These are phyloP conservation scores for Ophion ellenae DNA, from an alignment of 2,888 invertebrate genomes.

Conservation along the genomic window DNA sequence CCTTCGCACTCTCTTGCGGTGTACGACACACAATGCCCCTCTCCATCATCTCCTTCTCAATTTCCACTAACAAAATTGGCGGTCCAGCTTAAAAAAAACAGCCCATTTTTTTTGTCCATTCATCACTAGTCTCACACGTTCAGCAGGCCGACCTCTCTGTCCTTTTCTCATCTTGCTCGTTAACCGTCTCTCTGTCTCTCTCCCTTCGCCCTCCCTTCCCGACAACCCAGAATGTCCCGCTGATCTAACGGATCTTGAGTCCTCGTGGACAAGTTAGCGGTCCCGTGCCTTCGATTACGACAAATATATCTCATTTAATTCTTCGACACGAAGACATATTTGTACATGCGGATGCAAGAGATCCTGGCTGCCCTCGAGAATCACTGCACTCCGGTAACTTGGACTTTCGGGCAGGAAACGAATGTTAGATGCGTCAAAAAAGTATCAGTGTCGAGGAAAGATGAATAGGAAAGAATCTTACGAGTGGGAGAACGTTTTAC, in stretches of 20 bases:
- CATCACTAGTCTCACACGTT: conserved; percentile 46
- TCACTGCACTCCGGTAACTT: background rate
- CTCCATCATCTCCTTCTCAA: conserved; percentile 28
- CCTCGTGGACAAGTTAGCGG: conserved; percentile 68
- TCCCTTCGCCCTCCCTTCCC: conserved; percentile 45
- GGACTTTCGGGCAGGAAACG: no score
- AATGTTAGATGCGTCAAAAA: no score
- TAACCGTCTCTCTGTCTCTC: conserved; percentile 37
- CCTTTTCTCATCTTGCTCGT: conserved; percentile 18
- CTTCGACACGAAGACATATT: conserved; percentile 10
- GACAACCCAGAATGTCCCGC: conserved; percentile 70
- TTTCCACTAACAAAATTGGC: conserved; percentile 36
- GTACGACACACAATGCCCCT: conserved; percentile 50
- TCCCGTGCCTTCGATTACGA: conserved; percentile 51
- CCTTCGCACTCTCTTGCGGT: conserved; percentile 59
- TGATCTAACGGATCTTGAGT: conserved; percentile 71
- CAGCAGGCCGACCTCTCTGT: conserved; percentile 23
- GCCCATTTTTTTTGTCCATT: conserved; percentile 58
- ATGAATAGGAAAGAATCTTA: no score
- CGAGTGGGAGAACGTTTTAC: no score
- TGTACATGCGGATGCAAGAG: conserved; percentile 5
- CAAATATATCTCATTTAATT: conserved; percentile 34
- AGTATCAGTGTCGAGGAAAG: no score
- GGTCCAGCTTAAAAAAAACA: conserved; percentile 49
- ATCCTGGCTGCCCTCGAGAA: conserved; percentile 1